These are phyloP conservation scores for Cyprinella venusta DNA, from an alignment of 2,797 vertebrate species.

Conservation along the genomic window DNA sequence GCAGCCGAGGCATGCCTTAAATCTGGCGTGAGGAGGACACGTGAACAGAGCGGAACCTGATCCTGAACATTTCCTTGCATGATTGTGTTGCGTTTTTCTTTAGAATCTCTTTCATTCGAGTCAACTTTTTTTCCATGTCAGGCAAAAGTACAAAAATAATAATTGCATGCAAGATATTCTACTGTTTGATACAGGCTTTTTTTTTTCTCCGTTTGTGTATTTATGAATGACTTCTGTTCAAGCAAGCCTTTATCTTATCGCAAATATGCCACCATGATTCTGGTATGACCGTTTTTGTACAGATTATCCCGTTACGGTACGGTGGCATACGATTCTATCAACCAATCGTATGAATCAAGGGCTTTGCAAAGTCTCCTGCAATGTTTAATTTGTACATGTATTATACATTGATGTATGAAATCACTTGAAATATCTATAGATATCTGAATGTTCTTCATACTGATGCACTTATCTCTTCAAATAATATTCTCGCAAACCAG, in stretches of 20 bases:
- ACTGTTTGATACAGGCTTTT: slow-evolving; percentile 73
- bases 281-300: slow-evolving; percentile 74
- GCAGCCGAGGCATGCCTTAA: slow-evolving; percentile 95
- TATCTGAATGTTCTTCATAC: slow-evolving; percentile 77
- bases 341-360: slow-evolving; percentile 66
- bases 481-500: slow-evolving; percentile 65
- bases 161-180: slow-evolving; percentile 80
- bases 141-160: slow-evolving; percentile 66
- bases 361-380: slow-evolving; percentile 79
- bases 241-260: slow-evolving; percentile 65
- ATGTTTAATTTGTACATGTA: slow-evolving; percentile 65
- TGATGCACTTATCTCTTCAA: slow-evolving; percentile 91
- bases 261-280: slow-evolving; percentile 65
- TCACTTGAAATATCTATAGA: slow-evolving; percentile 64
- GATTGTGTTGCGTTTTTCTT: slow-evolving; percentile 86
- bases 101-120: slow-evolving; percentile 58
- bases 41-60: slow-evolving; percentile 77
- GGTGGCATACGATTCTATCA: slow-evolving; percentile 61
- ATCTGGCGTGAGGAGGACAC: slow-evolving; percentile 82
- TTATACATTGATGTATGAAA: slow-evolving; percentile 71
- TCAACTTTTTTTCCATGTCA: slow-evolving; percentile 69
- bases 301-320: slow-evolving; percentile 73
- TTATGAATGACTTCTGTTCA: slow-evolving; percentile 71
- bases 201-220: slow-evolving; percentile 62
- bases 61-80: slow-evolving; percentile 88